Percentiles rank a stretch among this genome's conserved stretches.
Conservation (phyloP, 2,113 vertebrate species). For the Lampris megalopsis region DNA sequence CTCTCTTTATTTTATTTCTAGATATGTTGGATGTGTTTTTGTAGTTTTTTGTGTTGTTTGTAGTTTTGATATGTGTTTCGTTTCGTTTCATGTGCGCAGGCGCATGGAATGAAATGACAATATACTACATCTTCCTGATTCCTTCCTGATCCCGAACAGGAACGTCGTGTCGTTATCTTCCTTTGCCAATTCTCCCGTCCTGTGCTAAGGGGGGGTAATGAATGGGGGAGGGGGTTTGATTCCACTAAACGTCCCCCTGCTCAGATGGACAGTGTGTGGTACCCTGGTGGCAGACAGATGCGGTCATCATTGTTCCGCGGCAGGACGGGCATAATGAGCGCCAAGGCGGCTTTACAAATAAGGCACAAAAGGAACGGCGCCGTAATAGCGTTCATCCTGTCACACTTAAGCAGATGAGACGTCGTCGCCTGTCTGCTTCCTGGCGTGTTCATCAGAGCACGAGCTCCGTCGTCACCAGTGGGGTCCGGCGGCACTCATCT, state of each 20-base stretch:
- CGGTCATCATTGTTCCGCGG: constrained; percentile 38
- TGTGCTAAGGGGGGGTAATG: constrained; percentile 65
- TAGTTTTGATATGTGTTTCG: too few relatives aligned
- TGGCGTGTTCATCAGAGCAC: constrained; percentile 43
- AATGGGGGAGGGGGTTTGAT: constrained; percentile 65
- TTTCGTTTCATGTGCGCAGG: too few relatives aligned
- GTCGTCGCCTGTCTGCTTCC: constrained; percentile 47
- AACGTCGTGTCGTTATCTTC: constrained; percentile 73
- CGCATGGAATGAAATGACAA: too few relatives aligned
- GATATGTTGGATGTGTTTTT: too few relatives aligned
- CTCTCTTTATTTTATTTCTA: too few relatives aligned
- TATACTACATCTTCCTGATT: too few relatives aligned
- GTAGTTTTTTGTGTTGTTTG: too few relatives aligned
- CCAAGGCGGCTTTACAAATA: constrained; percentile 28
- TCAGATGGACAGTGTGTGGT: constrained; percentile 62
- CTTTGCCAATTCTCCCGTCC: constrained; percentile 55
- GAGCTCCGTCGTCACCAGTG: constrained; percentile 61
- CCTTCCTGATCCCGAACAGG: too few relatives aligned
- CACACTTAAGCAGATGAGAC: constrained; percentile 50
- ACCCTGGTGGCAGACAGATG: constrained; percentile 64
- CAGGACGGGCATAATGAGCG: constrained; percentile 45
- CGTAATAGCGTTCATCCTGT: constrained; percentile 48
- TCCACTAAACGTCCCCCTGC: constrained; percentile 62
- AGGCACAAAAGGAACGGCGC: constrained; percentile 39
- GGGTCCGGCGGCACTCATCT: constrained; percentile 47